Percentiles rank a stretch among this genome's conserved stretches.
Conservation (phyloP, 2,797 vertebrate genomes). For the Anguilla obscura region DNA sequence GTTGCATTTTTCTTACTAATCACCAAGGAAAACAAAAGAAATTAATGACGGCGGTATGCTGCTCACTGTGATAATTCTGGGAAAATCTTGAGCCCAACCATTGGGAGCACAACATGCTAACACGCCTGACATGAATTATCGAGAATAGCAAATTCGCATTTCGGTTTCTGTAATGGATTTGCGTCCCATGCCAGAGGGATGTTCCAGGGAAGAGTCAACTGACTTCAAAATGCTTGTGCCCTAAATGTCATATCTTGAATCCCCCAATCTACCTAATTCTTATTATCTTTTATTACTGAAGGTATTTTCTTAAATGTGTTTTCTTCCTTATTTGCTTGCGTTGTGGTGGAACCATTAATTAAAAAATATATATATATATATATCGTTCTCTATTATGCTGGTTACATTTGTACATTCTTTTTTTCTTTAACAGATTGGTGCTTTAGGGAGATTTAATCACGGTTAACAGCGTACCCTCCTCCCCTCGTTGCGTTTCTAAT, state of each 20-base stretch:
- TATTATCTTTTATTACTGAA: background rate
- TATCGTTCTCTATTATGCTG: conserved; percentile 7
- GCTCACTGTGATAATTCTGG: background rate
- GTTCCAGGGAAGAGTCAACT: conserved; percentile 15
- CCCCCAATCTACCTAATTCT: background rate
- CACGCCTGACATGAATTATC: background rate
- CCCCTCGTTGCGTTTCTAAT: conserved; percentile 25
- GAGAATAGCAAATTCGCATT: background rate
- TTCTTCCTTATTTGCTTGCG: background rate
- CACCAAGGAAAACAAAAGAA: background rate
- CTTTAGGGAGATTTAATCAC: conserved; percentile 36
- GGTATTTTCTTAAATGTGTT: background rate
- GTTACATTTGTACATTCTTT: background rate
- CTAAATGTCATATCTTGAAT: background rate
- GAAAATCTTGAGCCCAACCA: background rate
- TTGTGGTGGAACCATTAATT: conserved; percentile 23
- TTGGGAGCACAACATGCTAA: background rate
- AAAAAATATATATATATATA: background rate
- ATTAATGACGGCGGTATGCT: background rate
- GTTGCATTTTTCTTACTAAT: background rate
- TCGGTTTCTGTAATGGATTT: conserved; percentile 14
- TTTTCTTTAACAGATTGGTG: conserved; percentile 21
- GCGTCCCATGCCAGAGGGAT: background rate
- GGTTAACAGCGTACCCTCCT: conserved; percentile 11
- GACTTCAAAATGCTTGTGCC: background rate